phyloP scores from a whole-genome alignment of 1,140 invertebrate genomes.

The Phortica variegata region DNA sequence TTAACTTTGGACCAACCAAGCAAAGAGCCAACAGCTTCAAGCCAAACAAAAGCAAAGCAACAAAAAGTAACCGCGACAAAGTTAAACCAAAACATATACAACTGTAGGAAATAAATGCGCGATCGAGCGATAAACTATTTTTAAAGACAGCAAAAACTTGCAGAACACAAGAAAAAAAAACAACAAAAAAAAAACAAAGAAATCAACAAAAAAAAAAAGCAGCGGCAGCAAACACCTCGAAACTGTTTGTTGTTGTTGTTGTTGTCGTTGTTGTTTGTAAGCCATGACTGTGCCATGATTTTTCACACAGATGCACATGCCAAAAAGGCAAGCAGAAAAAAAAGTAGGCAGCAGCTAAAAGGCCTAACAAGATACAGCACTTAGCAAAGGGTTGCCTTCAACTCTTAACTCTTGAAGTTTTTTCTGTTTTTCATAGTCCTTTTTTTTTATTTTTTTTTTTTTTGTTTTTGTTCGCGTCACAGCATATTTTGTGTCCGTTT shows the following conservation, averaged over 20 bases:
- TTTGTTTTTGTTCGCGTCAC: too few relatives aligned
- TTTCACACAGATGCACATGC: constrained; percentile 35
- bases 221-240: too few relatives aligned
- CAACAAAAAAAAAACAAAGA: constrained; percentile 15
- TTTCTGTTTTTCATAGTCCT: too few relatives aligned
- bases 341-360: constrained; percentile 4
- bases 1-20: constrained; percentile 34
- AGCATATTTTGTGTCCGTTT: too few relatives aligned
- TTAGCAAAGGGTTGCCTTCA: constrained; percentile 20
- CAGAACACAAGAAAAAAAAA: constrained; percentile 23
- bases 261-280: too few relatives aligned
- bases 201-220: constrained; percentile 9
- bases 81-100: constrained; percentile 45
- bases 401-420: too few relatives aligned
- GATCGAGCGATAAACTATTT: constrained; percentile 53
- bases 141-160: constrained; percentile 42
- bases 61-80: not conserved
- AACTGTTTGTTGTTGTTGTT: too few relatives aligned
- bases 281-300: too few relatives aligned
- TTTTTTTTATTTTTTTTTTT: too few relatives aligned
- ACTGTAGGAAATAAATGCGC: constrained; percentile 47
- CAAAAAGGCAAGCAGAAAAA: constrained; percentile 9
- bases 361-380: constrained; percentile 42
- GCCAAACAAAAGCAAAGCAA: not conserved
- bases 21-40: not conserved